Conservation (phyloP, 1,140 invertebrate species). For the Brachionus angularis region DNA sequence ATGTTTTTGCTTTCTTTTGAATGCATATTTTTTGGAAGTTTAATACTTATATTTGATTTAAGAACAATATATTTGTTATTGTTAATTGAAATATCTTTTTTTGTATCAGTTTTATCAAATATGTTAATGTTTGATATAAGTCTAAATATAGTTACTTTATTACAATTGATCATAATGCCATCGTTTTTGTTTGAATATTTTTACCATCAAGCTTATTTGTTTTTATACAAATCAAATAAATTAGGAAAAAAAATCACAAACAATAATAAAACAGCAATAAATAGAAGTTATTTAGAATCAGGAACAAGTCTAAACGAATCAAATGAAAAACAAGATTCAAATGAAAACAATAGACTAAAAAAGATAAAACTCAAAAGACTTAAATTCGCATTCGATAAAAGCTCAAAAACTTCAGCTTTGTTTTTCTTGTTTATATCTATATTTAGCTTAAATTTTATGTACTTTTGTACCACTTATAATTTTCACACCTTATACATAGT, state of each 20-base stretch:
- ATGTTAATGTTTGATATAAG: slow-evolving; percentile 14
- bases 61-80: slow-evolving; percentile 1
- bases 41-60: slow-evolving; percentile 34
- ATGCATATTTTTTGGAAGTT: slow-evolving; percentile 20
- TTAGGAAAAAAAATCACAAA: too few species aligned
- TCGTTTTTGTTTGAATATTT: slow-evolving; percentile 39
- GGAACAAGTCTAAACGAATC: neutral
- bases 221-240: slow-evolving; percentile 23
- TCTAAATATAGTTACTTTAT: slow-evolving; percentile 21
- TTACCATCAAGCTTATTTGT: slow-evolving; percentile 38
- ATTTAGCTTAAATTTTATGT: slow-evolving; percentile 24
- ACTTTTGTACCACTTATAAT: slow-evolving; percentile 33
- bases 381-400: slow-evolving; percentile 23
- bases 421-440: slow-evolving; percentile 24
- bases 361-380: slow-evolving; percentile 11
- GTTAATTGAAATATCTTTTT: neutral
- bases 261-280: too few species aligned
- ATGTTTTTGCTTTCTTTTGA: slow-evolving; percentile 34
- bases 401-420: slow-evolving; percentile 14
- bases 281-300: too few species aligned
- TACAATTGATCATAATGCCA: slow-evolving; percentile 28
- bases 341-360: neutral
- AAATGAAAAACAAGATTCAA: neutral
- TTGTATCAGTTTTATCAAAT: slow-evolving; percentile 35
- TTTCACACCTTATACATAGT: slow-evolving; percentile 25